phyloP scores from a whole-genome alignment of 2,888 invertebrate genomes.

The Trimorus sp. region DNA sequence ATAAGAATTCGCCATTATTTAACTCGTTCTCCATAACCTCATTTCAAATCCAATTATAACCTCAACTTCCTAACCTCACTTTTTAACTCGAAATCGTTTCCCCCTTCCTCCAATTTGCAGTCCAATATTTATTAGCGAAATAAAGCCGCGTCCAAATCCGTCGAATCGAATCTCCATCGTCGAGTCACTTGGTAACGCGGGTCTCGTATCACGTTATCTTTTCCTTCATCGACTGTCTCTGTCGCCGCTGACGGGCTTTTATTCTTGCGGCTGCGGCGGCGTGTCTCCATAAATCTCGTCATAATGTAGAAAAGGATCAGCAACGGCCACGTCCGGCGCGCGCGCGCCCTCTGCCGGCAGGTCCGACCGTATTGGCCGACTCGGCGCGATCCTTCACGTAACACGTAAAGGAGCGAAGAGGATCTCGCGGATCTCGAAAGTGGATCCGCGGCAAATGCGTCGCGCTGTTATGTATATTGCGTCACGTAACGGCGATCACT shows the following conservation, averaged over 20 bases:
- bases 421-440: slow-evolving; percentile 67
- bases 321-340: slow-evolving; percentile 77
- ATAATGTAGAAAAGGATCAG: slow-evolving; percentile 81
- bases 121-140: no score
- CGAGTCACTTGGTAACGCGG: slow-evolving; percentile 37
- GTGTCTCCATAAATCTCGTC: slow-evolving; percentile 81
- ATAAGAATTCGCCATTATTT: no score
- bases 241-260: slow-evolving; percentile 50
- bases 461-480: slow-evolving; percentile 67
- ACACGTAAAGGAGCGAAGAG: slow-evolving; percentile 63
- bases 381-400: slow-evolving; percentile 62
- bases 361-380: slow-evolving; percentile 55
- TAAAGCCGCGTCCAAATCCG: no score
- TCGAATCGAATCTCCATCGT: not conserved
- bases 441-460: slow-evolving; percentile 75
- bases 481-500: slow-evolving; percentile 61
- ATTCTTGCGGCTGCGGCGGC: slow-evolving; percentile 65
- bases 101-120: no score
- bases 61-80: no score
- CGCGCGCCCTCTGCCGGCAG: slow-evolving; percentile 37
- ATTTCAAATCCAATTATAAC: no score
- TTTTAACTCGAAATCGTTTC: no score
- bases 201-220: slow-evolving; percentile 60
- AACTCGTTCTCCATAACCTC: no score
- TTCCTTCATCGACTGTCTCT: slow-evolving; percentile 57